These are phyloP conservation scores for Mareca penelope DNA, from an alignment of 2,797 vertebrate species.

Conservation along the genomic window DNA sequence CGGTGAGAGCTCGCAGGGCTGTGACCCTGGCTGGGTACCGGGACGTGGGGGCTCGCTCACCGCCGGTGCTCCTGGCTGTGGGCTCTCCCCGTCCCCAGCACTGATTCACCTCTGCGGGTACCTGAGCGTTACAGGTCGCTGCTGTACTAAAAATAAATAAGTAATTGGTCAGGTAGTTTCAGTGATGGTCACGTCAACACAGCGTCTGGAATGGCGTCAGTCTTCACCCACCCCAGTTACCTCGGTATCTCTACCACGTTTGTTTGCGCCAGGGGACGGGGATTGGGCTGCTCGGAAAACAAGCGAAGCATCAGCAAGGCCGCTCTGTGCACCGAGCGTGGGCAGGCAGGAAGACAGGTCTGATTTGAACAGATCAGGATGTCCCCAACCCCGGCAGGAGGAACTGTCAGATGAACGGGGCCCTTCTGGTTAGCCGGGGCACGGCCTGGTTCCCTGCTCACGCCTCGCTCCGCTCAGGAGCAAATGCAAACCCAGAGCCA, in stretches of 20 bases:
- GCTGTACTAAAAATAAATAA: background rate
- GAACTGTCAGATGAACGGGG: background rate
- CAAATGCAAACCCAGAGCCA: background rate
- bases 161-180: background rate
- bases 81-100: background rate
- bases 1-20: accelerated
- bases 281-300: background rate
- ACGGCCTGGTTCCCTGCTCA: background rate
- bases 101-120: background rate
- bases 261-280: background rate
- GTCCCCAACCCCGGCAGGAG: background rate
- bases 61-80: background rate
- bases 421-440: background rate
- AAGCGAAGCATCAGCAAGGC: background rate
- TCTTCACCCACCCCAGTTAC: background rate
- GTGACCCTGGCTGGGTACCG: background rate
- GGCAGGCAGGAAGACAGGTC: background rate
- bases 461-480: too few relatives aligned
- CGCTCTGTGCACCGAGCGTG: background rate
- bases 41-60: background rate
- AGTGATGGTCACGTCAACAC: background rate
- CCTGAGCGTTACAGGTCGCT: background rate
- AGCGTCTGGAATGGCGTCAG: background rate
- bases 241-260: background rate
- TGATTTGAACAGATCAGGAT: too few relatives aligned